Conservation (phyloP, 30 jellyfish, hydroid and myxozoan species). For the Phacellophora camtschatica region DNA sequence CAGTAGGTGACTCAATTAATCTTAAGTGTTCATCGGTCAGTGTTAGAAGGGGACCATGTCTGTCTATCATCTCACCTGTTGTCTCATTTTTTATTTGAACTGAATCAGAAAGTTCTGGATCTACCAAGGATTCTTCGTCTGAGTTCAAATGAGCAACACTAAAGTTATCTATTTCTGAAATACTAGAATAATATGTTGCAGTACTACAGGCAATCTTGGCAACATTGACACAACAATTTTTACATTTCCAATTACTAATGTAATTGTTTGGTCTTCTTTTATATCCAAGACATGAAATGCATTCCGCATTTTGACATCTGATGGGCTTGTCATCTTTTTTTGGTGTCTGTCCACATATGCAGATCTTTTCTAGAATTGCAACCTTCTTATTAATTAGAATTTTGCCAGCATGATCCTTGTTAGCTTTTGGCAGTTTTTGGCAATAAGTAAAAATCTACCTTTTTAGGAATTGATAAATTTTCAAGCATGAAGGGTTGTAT, state of each 20-base stretch:
- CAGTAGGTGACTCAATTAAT: constrained; percentile 8
- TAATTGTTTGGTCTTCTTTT: constrained; percentile 51
- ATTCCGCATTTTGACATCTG: constrained; percentile 49
- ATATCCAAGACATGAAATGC: constrained; percentile 63
- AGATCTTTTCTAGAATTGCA: constrained; percentile 23
- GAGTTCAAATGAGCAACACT: constrained; percentile 19
- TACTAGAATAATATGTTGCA: no score
- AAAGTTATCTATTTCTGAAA: constrained; percentile 16
- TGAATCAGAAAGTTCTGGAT: no score
- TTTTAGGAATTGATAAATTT: constrained; percentile 2
- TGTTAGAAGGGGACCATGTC: constrained; percentile 22
- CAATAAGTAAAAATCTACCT: constrained; percentile 33
- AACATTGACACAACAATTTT: constrained; percentile 26
- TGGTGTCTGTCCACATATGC: constrained; percentile 48
- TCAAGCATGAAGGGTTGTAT: constrained; percentile 51
- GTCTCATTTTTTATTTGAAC: no score
- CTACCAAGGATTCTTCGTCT: no score
- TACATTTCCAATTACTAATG: constrained; percentile 44
- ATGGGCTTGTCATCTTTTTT: constrained; percentile 30
- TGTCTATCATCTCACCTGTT: no score
- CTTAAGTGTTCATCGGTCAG: constrained; percentile 11
- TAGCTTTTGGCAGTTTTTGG: constrained; percentile 15
- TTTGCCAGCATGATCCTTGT: background rate
- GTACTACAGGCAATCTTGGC: no score
- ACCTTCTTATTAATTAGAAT: constrained; percentile 7